phyloP scores from a whole-genome alignment of 2,888 invertebrate species.

The Melanotus villosus region DNA sequence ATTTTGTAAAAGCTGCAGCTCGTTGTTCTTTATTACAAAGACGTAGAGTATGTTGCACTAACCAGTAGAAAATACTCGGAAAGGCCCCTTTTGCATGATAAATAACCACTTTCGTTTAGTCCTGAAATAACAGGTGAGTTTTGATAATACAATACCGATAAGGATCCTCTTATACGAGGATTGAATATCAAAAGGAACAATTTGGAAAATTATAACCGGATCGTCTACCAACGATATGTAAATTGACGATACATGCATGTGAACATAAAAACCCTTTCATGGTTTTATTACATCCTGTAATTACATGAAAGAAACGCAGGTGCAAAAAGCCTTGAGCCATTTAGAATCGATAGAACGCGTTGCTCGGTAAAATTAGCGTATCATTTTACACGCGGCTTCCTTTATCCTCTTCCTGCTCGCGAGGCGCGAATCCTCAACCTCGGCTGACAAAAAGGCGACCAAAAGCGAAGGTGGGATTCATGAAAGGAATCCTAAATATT shows the following conservation, averaged over 20 bases:
- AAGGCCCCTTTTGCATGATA: constrained; percentile 29
- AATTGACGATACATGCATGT: constrained; percentile 20
- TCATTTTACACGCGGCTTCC: constrained; percentile 40
- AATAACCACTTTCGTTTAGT: constrained; percentile 23
- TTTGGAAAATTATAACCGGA: neutral
- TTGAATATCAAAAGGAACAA: neutral
- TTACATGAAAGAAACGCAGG: constrained; percentile 45
- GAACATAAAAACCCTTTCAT: constrained; percentile 39
- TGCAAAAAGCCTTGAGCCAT: constrained; percentile 43
- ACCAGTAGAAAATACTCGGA: constrained; percentile 19
- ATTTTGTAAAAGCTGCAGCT: constrained; percentile 21
- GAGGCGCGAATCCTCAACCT: neutral
- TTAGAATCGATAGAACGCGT: constrained; percentile 43
- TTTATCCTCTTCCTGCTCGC: constrained; percentile 29
- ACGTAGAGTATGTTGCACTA: constrained; percentile 22
- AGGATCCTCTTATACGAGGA: neutral
- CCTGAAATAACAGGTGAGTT: constrained; percentile 21
- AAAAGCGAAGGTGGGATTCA: constrained; percentile 9
- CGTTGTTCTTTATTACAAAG: constrained; percentile 30
- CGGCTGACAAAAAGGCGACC: constrained; percentile 23
- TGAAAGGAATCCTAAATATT: constrained; percentile 38
- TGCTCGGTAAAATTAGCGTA: constrained; percentile 41
- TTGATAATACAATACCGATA: constrained; percentile 11
- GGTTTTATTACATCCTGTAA: constrained; percentile 39
- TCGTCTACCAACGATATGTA: constrained; percentile 10